Conservation (phyloP, 2,888 invertebrate genomes). For the Yponomeuta malinellus region DNA sequence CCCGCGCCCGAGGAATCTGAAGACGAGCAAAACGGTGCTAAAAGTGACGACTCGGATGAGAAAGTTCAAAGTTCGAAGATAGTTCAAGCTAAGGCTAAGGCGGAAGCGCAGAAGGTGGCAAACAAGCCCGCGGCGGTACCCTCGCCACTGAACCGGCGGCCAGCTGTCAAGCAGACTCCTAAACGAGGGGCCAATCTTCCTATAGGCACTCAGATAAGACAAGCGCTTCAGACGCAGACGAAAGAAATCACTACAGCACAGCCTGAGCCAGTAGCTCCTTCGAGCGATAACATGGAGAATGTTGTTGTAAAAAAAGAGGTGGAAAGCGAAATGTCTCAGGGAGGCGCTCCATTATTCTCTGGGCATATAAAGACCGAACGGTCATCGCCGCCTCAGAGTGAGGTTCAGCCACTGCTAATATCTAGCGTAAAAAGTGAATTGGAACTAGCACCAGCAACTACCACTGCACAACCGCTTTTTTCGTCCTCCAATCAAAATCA, state of each 20-base stretch:
- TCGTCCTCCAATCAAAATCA: conserved; percentile 22
- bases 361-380: conserved; percentile 59
- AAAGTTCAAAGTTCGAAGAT: conserved; percentile 9
- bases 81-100: conserved; percentile 25
- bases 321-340: conserved; percentile 28
- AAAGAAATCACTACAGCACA: not conserved
- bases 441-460: conserved; percentile 41
- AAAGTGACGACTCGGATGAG: conserved; percentile 36
- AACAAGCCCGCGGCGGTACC: conserved; percentile 28
- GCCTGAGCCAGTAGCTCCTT: conserved; percentile 21
- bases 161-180: conserved; percentile 62
- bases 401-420: conserved; percentile 35
- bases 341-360: conserved; percentile 41
- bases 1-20: conserved; percentile 32
- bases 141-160: conserved; percentile 46
- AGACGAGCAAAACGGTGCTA: conserved; percentile 29
- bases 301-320: conserved; percentile 56
- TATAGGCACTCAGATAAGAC: conserved; percentile 16
- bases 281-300: conserved; percentile 36
- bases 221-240: conserved; percentile 12
- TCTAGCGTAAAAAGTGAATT: conserved; percentile 56
- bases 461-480: conserved; percentile 27
- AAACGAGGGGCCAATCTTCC: conserved; percentile 49
- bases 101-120: conserved; percentile 28
- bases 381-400: conserved; percentile 42